Evolutionary conservation across 23 tunicate species (phyloP).

Genomic region (Trididemnum clinides): DNA sequence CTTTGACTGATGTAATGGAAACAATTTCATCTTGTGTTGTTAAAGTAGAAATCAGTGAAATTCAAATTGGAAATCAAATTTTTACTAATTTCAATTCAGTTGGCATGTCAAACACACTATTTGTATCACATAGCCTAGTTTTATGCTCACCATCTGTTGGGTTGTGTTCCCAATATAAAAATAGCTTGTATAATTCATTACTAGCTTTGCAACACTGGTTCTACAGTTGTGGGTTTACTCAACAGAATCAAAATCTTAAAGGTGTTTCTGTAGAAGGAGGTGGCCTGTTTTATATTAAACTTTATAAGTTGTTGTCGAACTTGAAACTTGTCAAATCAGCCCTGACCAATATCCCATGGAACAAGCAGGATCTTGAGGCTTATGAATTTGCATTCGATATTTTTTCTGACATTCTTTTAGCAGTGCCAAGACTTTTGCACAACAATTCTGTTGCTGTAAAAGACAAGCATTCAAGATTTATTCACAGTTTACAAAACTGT

Average conservation of each 20-base stretch:
- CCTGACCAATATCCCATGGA: background rate
- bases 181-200: background rate
- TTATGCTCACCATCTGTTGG: conserved; percentile 3
- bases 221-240: background rate
- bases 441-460: background rate
- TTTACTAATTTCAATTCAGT: background rate
- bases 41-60: background rate
- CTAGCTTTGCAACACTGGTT: background rate
- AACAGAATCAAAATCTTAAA: background rate
- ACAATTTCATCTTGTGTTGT: background rate
- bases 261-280: background rate
- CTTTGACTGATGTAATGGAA: background rate
- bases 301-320: background rate
- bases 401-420: background rate
- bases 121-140: background rate
- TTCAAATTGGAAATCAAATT: conserved; percentile 3
- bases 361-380: too few relatives aligned
- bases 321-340: background rate
- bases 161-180: conserved; percentile 15
- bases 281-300: background rate
- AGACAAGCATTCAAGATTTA: background rate
- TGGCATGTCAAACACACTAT: background rate
- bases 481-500: background rate
- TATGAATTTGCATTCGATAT: background rate
- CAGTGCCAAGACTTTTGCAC: background rate